A percentile compares a stretch with the other conserved stretches of the same genome.
Conservation (phyloP, 2,797 vertebrate genomes). For the Tamandua tetradactyla region DNA sequence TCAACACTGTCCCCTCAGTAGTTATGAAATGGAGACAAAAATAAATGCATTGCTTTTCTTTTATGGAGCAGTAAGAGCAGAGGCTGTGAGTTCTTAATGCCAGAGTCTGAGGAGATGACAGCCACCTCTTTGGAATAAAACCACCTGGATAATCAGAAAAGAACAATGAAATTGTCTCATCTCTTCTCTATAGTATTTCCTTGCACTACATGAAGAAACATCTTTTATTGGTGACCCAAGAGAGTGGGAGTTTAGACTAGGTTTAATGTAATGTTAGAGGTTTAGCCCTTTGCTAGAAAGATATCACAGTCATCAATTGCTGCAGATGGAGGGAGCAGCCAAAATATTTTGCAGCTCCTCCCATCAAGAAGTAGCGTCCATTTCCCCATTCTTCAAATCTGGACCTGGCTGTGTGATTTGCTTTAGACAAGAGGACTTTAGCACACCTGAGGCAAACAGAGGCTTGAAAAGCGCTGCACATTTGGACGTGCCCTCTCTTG, state of each 20-base stretch:
- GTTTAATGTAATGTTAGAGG: background rate
- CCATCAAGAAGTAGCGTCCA: background rate
- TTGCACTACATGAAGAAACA: background rate
- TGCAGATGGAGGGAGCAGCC: background rate
- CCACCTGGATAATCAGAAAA: slow-evolving; percentile 16
- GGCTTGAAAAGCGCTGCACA: background rate
- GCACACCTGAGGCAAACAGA: background rate
- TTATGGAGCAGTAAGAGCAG: background rate
- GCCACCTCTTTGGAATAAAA: background rate
- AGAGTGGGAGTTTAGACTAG: background rate
- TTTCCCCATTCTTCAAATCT: background rate
- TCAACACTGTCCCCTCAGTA: background rate
- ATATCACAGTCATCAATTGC: background rate
- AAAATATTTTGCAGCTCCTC: background rate
- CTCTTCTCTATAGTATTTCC: background rate
- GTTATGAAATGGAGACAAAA: slow-evolving; percentile 35
- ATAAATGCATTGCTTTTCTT: slow-evolving; percentile 1
- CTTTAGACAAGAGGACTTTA: background rate
- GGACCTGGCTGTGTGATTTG: background rate
- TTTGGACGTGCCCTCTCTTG: background rate
- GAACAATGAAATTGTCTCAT: background rate
- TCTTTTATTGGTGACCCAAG: background rate
- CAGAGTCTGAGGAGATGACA: background rate
- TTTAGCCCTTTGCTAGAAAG: background rate
- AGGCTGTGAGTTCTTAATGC: background rate